Evolutionary conservation across 2,797 vertebrate species (phyloP).

Genomic region (Aplochiton taeniatus): DNA sequence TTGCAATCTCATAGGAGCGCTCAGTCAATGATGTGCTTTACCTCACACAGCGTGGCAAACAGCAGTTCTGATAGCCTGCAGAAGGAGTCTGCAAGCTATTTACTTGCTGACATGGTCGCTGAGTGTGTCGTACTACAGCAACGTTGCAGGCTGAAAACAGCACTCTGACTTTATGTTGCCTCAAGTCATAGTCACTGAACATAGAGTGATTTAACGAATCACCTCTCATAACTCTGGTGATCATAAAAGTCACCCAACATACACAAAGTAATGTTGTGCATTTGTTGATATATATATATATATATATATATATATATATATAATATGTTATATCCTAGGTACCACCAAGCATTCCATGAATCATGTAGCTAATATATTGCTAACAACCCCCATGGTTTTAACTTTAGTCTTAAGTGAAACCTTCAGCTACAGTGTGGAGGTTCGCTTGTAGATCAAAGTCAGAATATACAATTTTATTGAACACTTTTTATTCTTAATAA

Average conservation of each 20-base stretch:
- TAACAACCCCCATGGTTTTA: too few species aligned
- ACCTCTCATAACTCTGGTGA: slow-evolving; percentile 42
- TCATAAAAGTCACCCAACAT: slow-evolving; percentile 30
- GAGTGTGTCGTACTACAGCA: slow-evolving; percentile 37
- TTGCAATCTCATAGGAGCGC: slow-evolving; percentile 54
- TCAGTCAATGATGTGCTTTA: slow-evolving; percentile 53
- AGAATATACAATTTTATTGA: too few species aligned
- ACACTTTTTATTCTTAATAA: too few species aligned
- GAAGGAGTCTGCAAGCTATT: slow-evolving; percentile 61
- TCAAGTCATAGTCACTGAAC: slow-evolving; percentile 59
- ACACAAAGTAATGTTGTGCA: slow-evolving; percentile 52
- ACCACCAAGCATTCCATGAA: slow-evolving; percentile 34
- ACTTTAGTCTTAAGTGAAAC: too few species aligned
- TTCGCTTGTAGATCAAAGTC: too few species aligned
- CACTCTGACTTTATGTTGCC: slow-evolving; percentile 60
- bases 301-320: too few species aligned
- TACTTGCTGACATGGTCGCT: slow-evolving; percentile 63
- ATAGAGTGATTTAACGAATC: slow-evolving; percentile 38
- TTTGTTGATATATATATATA: slow-evolving; percentile 63
- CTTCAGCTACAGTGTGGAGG: too few species aligned
- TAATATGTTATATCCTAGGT: too few species aligned
- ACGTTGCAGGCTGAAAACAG: slow-evolving; percentile 50
- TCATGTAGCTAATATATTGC: neutral
- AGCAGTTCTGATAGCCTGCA: slow-evolving; percentile 36
- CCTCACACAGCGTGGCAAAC: slow-evolving; percentile 22